These are phyloP conservation scores for Phytoseiulus persimilis DNA, from an alignment of 2,888 invertebrate genomes.

Conservation along the genomic window DNA sequence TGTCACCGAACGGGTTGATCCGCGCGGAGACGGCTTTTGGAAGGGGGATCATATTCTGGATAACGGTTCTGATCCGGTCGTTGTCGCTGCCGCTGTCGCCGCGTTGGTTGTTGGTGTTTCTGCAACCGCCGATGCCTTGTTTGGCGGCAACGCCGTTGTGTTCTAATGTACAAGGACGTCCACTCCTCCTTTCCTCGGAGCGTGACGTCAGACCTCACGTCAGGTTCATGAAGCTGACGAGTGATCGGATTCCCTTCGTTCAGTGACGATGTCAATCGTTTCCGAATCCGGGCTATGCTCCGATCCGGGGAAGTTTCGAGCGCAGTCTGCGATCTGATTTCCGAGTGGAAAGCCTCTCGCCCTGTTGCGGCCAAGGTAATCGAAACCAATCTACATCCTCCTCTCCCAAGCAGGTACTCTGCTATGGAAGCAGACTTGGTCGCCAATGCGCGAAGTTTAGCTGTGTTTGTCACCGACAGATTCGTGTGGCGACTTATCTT, in stretches of 20 bases:
- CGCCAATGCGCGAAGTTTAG: too few species aligned
- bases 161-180: background rate
- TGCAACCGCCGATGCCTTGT: background rate
- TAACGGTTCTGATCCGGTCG: background rate
- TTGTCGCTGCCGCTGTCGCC: background rate
- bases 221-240: background rate
- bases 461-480: too few species aligned
- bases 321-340: too few species aligned
- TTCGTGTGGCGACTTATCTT: too few species aligned
- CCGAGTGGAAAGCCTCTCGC: too few species aligned
- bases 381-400: too few species aligned
- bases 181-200: background rate
- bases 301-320: too few species aligned
- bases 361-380: too few species aligned
- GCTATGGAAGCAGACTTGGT: too few species aligned
- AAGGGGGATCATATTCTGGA: background rate
- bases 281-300: too few species aligned
- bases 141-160: background rate
- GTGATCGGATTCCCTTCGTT: background rate
- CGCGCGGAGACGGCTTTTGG: background rate
- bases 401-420: too few species aligned
- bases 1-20: background rate
- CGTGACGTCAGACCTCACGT: background rate
- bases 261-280: too few species aligned
- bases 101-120: background rate